Percentiles rank a stretch among this genome's conserved stretches.
Conservation (phyloP, 53 echinoderm and acorn worm genomes). For the Stichopus horrens region DNA sequence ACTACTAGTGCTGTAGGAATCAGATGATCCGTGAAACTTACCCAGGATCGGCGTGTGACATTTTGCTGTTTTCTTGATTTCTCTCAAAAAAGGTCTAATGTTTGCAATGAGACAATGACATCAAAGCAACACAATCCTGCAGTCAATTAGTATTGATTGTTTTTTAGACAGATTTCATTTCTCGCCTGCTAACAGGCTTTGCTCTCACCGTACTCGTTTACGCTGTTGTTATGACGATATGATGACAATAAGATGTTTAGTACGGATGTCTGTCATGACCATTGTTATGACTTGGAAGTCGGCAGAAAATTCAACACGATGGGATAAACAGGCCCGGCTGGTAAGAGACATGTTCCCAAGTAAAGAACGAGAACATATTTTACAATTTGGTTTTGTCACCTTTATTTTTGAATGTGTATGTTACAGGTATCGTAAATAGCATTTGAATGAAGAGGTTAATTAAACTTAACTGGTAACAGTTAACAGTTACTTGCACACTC, state of each 20-base stretch:
- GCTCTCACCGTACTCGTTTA: neutral
- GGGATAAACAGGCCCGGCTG: no score
- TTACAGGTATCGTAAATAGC: no score
- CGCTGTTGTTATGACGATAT: constrained; percentile 21
- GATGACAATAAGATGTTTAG: neutral
- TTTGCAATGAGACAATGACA: neutral
- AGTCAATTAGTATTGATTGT: neutral
- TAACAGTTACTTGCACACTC: no score
- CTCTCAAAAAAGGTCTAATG: neutral
- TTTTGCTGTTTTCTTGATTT: constrained; percentile 43
- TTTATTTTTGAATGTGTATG: no score
- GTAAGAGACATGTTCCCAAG: no score
- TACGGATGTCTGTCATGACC: neutral
- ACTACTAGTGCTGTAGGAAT: no score
- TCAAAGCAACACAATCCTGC: neutral
- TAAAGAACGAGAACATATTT: no score
- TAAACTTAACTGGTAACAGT: no score
- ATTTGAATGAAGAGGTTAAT: no score
- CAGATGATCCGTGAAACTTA: constrained; percentile 35
- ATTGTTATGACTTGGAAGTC: no score
- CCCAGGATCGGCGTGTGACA: constrained; percentile 87
- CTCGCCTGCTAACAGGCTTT: neutral
- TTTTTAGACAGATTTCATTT: neutral
- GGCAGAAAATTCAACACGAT: no score
- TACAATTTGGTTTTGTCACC: no score